These are phyloP conservation scores for Tinamus guttatus DNA, from an alignment of 2,113 vertebrate genomes.

Conservation along the genomic window DNA sequence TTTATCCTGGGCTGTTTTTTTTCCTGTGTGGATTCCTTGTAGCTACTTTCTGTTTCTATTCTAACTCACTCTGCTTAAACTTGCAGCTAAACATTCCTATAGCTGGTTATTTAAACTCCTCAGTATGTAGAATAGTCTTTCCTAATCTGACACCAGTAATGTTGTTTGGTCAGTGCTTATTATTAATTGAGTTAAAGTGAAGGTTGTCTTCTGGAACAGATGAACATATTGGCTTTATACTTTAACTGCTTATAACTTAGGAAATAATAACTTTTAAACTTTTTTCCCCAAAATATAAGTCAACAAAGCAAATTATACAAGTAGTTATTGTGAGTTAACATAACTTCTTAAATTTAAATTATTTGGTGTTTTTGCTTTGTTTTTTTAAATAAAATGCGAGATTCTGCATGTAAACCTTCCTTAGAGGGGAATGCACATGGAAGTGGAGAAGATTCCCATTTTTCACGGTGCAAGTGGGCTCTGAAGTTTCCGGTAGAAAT, in stretches of 20 bases:
- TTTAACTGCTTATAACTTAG: background rate
- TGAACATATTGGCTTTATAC: background rate
- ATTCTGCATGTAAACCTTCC: background rate
- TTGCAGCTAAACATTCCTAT: background rate
- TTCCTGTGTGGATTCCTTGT: background rate
- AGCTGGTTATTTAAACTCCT: background rate
- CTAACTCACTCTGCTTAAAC: background rate
- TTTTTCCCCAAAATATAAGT: background rate
- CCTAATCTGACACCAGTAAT: background rate
- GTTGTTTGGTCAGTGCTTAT: background rate
- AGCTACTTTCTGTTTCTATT: background rate
- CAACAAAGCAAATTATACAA: background rate
- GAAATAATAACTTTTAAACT: background rate
- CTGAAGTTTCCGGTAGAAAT: background rate
- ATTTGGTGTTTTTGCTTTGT: background rate
- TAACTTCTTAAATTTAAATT: background rate
- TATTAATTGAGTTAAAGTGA: background rate
- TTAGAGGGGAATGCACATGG: background rate
- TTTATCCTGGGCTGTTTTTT: background rate
- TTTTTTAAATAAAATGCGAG: background rate
- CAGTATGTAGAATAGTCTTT: background rate
- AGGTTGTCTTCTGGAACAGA: background rate
- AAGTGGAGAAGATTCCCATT: background rate
- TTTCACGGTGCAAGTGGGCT: background rate
- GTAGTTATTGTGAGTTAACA: background rate